Conservation (phyloP, 2,888 invertebrate species). For the Deilephila porcellus region DNA sequence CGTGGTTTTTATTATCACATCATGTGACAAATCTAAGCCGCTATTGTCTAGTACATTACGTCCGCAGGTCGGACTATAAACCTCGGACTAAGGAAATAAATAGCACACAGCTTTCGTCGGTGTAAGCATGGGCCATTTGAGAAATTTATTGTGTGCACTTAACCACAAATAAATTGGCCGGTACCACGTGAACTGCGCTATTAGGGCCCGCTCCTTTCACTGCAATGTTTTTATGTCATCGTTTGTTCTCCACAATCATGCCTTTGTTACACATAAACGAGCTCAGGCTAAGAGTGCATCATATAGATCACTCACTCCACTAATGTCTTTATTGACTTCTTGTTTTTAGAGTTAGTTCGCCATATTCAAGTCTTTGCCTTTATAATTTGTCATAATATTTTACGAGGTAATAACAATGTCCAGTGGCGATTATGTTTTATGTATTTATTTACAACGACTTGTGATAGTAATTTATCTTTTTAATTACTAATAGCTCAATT, state of each 20-base stretch:
- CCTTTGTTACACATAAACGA: conserved; percentile 13
- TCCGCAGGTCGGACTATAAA: conserved; percentile 69
- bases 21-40: conserved; percentile 69
- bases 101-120: conserved; percentile 76
- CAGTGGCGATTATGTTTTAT: conserved; percentile 3
- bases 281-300: background rate
- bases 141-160: conserved; percentile 84
- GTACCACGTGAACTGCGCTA: conserved; percentile 68
- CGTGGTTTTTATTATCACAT: conserved; percentile 67
- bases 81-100: conserved; percentile 76
- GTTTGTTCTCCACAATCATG: conserved; percentile 33
- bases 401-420: background rate
- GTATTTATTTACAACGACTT: background rate
- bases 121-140: conserved; percentile 81
- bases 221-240: conserved; percentile 44
- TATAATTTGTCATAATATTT: background rate
- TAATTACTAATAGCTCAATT: background rate
- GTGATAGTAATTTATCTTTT: background rate
- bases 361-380: conserved; percentile 2
- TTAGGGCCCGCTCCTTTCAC: conserved; percentile 55
- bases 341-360: background rate
- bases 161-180: conserved; percentile 82
- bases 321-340: conserved; percentile 10
- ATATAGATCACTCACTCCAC: background rate
- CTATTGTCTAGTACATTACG: conserved; percentile 66